Percentiles rank a stretch among this genome's conserved stretches.
phyloP scores from a whole-genome alignment of 2,888 invertebrate species.

The Sthenelais limicola region DNA sequence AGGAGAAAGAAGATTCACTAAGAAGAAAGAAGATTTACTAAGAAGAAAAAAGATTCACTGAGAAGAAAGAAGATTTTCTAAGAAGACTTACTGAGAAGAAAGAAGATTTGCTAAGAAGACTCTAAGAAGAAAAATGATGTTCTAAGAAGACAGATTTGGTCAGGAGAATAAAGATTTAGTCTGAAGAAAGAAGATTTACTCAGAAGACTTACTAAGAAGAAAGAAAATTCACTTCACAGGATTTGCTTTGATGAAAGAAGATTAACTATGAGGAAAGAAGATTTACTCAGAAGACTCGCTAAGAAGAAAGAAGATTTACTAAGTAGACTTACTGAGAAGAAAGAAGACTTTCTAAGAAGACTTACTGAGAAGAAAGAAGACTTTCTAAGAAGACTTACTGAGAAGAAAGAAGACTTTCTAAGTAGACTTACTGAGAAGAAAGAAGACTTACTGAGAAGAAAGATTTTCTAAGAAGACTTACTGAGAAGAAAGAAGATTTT shows the following conservation, averaged over 20 bases:
- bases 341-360: not conserved
- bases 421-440: too few relatives aligned
- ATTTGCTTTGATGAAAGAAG: not conserved
- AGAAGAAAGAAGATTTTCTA: slow-evolving; percentile 4
- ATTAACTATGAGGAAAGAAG: not conserved
- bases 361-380: slow-evolving; percentile 1
- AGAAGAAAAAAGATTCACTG: too few relatives aligned
- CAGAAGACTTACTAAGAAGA: too few relatives aligned
- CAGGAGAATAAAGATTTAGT: slow-evolving; percentile 3
- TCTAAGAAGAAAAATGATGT: not conserved
- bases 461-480: too few relatives aligned
- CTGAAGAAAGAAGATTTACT: too few relatives aligned
- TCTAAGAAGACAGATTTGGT: not conserved
- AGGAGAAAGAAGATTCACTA: too few relatives aligned
- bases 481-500: too few relatives aligned
- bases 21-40: not conserved
- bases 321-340: not conserved
- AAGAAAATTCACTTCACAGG: too few relatives aligned
- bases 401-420: slow-evolving; percentile 22
- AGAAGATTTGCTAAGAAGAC: too few relatives aligned
- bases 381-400: too few relatives aligned
- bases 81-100: too few relatives aligned
- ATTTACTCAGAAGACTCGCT: not conserved
- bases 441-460: too few relatives aligned
- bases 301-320: not conserved